Evolutionary conservation across 2,888 invertebrate genomes (phyloP).

Genomic region (Drosophila tanythrix): DNA sequence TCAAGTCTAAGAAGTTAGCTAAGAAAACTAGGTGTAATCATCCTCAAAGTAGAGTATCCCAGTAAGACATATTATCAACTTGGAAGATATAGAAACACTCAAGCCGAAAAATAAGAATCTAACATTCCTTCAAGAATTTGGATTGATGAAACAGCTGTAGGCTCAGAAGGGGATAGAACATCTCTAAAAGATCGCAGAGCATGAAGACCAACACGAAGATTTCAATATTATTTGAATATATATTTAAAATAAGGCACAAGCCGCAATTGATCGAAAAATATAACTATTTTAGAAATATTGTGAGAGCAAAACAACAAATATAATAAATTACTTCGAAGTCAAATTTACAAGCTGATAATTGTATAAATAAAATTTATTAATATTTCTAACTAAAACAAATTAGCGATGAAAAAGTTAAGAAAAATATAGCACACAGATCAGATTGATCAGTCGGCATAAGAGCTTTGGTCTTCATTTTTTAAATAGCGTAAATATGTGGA

Average conservation of each 20-base stretch:
- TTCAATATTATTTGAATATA: too few species aligned
- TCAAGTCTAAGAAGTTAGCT: fast-evolving
- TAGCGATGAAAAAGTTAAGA: background rate
- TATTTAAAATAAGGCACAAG: too few species aligned
- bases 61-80: background rate
- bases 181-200: background rate
- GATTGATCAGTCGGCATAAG: background rate
- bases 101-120: too few species aligned
- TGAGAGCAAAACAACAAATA: too few species aligned
- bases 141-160: background rate
- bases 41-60: background rate
- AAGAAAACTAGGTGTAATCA: background rate
- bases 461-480: background rate
- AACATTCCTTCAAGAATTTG: background rate
- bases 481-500: background rate
- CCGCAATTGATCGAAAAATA: too few species aligned
- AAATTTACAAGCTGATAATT: background rate
- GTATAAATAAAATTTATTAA: too few species aligned
- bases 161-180: background rate
- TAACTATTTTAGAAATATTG: too few species aligned
- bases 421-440: background rate
- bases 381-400: background rate
- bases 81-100: fast-evolving
- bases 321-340: too few species aligned
- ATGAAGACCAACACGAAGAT: too few species aligned